Evolutionary conservation across 2,888 invertebrate genomes (phyloP).

Genomic region (Drosophila histrio): DNA sequence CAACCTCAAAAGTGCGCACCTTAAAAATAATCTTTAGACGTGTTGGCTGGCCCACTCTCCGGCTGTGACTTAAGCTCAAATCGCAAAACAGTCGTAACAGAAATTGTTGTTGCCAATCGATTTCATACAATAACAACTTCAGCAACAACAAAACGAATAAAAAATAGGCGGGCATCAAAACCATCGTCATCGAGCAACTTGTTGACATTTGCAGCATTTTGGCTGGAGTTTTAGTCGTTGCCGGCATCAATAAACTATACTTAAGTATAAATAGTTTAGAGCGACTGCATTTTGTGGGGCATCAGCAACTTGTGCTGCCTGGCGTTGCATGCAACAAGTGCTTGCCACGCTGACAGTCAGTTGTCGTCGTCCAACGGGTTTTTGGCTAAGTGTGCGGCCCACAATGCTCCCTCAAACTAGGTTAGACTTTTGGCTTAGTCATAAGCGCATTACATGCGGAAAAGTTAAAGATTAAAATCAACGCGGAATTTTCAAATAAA

Average conservation of each 20-base stretch:
- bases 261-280: conserved; percentile 70
- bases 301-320: conserved; percentile 37
- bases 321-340: conserved; percentile 68
- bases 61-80: conserved; percentile 52
- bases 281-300: conserved; percentile 65
- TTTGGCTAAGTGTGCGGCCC: conserved; percentile 44
- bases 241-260: conserved; percentile 70
- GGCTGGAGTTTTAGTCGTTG: conserved; percentile 36
- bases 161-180: conserved; percentile 71
- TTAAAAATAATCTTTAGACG: conserved; percentile 78
- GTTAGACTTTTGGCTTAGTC: conserved; percentile 57
- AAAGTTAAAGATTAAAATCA: conserved; percentile 33
- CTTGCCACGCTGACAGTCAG: conserved; percentile 64
- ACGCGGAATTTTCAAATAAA: conserved; percentile 39
- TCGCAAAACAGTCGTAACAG: conserved; percentile 59
- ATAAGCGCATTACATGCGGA: conserved; percentile 49
- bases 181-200: conserved; percentile 65
- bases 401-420: conserved; percentile 51
- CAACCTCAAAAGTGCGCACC: conserved; percentile 80
- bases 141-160: conserved; percentile 48
- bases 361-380: conserved; percentile 52
- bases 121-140: conserved; percentile 47
- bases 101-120: conserved; percentile 77
- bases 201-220: conserved; percentile 74
- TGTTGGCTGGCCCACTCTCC: conserved; percentile 65